Evolutionary conservation across 2,797 vertebrate genomes (phyloP), one percentile per base, ranked within the genome.

Genomic region (Spheniscus humboldti): DNA sequence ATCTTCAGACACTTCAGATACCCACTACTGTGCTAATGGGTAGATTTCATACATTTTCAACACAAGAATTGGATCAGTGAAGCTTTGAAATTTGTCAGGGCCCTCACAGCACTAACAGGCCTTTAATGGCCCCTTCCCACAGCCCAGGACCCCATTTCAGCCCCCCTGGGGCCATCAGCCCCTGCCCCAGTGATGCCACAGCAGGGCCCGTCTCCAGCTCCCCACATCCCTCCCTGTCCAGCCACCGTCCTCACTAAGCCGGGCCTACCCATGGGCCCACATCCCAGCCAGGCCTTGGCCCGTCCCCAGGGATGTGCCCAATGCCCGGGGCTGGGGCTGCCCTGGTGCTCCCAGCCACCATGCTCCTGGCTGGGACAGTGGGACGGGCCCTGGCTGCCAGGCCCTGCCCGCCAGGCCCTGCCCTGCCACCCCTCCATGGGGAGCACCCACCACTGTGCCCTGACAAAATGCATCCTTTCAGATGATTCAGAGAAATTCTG

Each of bases 251-350:
- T 31, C 50, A 9, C 5, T 0, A 0, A 39, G 39, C 31, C 0
- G 0, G 60, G 31, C 7, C 30, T 47, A 31, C 11, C 18, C 0
- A 1, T 11, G 22, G n/a, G 4, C 22, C n/a, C 31, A 31, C 0
- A 0, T 8, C 52, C 28, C 30, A 12, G 39, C 20, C 57, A 18
- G 18, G 28, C 18, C 62, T 53, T 20, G 10, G 43, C 35, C 31
- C 6, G 5, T 19, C 9, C 39, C 55, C 41, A 76, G 4, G 7
- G 10, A 52, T 6, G 39, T 9, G 11, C 11, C 56, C 9, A 2
- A 25, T 13, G 20, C 12, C 13, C 8, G 3, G 39, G 43, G 14
- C 45, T 82, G 39, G 11, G 48, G 41, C 72, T 73, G 48, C 22
- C 35, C 20, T 3, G 8, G 9, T 41, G 48, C 1, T 39, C 35